A percentile compares a stretch with the other conserved stretches of the same genome.
Evolutionary conservation across 2,797 vertebrate species (phyloP).

Genomic region (Coccyzus lansbergi): DNA sequence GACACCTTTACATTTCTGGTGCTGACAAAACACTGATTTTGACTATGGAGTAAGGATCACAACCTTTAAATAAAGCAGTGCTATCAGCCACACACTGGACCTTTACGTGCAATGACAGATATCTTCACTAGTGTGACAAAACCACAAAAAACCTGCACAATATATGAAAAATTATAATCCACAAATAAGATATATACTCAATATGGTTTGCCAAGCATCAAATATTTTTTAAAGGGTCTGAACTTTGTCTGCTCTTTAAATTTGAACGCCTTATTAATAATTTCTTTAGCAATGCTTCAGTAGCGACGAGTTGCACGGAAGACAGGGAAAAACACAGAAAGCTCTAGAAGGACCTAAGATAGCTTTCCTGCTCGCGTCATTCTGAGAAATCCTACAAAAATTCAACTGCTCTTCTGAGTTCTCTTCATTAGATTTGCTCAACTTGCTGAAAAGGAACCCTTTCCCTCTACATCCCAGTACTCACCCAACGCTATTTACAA

Average conservation of each 20-base stretch:
- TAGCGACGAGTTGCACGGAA: not conserved
- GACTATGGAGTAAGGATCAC: not conserved
- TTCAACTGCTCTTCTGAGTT: not conserved
- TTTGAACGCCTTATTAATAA: not conserved
- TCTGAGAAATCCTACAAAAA: not conserved
- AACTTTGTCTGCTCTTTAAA: not conserved
- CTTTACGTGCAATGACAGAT: not conserved
- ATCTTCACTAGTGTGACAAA: not conserved
- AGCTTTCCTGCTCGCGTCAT: not conserved
- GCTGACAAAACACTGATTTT: not conserved
- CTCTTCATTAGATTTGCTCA: not conserved
- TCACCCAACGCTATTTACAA: not conserved
- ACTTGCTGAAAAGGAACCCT: not conserved
- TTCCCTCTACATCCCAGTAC: not conserved
- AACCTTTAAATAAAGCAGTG: not conserved
- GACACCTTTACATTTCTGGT: not conserved
- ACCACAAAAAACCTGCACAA: not conserved
- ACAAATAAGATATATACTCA: not conserved
- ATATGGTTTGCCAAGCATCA: not conserved
- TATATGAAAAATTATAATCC: not conserved
- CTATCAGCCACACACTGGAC: not conserved
- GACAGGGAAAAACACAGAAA: not conserved
- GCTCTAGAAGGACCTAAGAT: rapidly evolving
- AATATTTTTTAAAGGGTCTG: not conserved
- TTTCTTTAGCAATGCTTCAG: not conserved